Evolutionary conservation across 1,140 invertebrate species (phyloP), one percentile per base, ranked within the genome.

Genomic region (Zaprionus davidi): DNA sequence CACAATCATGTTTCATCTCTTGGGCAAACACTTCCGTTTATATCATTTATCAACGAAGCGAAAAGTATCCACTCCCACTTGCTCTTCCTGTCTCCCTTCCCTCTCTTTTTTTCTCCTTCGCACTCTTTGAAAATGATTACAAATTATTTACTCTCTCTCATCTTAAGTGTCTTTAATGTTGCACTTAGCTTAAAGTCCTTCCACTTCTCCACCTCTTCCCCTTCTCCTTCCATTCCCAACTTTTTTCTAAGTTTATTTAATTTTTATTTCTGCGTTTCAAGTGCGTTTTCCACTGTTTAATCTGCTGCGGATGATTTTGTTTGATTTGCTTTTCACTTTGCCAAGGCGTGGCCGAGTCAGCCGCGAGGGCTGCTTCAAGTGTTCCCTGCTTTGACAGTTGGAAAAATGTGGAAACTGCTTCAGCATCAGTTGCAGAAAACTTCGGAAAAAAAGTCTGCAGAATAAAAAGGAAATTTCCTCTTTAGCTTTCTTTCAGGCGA

Each of bases 271-370:
- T 44, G 41, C n/a, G 41, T 44, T 44, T 46, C n/a, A 24, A 51
- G 46, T 51, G 46, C 46, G 46, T 51, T 51, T 51, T 46, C 20
- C 24, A 17, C 28, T 69, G 66, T 69, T 69, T 69, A 69, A 69
- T 59, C 56, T 69, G 11, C 56, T 69, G 66, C 66, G 44, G 56
- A 69, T 69, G 66, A 59, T 69, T 69, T 49, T 69, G 66, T 69
- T 69, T 69, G 66, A 69, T 69, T 59, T 59, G 66, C 55, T 49
- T 24, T 57, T 36, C 65, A 69, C 28, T 51, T 46, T 44, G n/a
- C 12, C 53, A 34, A n/a, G 36, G 20, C 51, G 41, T 15, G 38
- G 38, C 38, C 34, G 31, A 34, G 31, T 34, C 31, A 34, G 31
- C 31, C 31, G 31, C 53, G 55, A 68, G 65, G 53, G 65, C 55